Percentiles rank a stretch among this genome's conserved stretches.
Conservation (phyloP, 2,113 vertebrate genomes). For the Melanocharis versteri region DNA sequence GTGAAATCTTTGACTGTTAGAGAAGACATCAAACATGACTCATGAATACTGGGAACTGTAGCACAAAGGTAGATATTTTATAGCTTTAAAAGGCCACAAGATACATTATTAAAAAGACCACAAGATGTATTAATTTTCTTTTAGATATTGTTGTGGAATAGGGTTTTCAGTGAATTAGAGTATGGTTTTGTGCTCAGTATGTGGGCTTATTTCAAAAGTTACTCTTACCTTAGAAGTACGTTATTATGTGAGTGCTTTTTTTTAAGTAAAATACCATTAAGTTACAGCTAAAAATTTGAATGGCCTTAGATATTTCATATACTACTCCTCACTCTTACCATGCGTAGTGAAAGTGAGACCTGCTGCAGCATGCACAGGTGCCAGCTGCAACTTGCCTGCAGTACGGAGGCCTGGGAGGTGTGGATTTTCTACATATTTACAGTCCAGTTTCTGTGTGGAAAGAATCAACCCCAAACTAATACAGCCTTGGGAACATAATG, state of each 20-base stretch:
- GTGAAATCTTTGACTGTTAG: not conserved
- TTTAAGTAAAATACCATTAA: not conserved
- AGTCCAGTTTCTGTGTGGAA: not conserved
- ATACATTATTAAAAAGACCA: not conserved
- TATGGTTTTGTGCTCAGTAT: not conserved
- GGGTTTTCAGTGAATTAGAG: not conserved
- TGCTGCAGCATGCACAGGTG: fast-evolving
- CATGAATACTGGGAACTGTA: not conserved
- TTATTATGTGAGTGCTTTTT: not conserved
- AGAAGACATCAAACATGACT: not conserved
- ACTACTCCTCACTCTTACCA: not conserved
- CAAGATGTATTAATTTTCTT: not conserved
- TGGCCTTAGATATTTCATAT: not conserved
- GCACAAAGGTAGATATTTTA: not conserved
- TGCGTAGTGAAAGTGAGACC: fast-evolving
- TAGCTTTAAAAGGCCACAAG: not conserved
- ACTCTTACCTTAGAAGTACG: not conserved
- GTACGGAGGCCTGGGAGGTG: fast-evolving
- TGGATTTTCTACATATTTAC: not conserved
- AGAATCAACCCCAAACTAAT: not conserved
- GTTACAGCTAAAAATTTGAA: not conserved
- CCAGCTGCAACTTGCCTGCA: not conserved
- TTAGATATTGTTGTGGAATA: not conserved
- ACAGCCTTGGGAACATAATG: not conserved
- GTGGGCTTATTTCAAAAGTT: not conserved